Conservation (phyloP, 2,113 vertebrate species). For the Xiphophorus hellerii region DNA sequence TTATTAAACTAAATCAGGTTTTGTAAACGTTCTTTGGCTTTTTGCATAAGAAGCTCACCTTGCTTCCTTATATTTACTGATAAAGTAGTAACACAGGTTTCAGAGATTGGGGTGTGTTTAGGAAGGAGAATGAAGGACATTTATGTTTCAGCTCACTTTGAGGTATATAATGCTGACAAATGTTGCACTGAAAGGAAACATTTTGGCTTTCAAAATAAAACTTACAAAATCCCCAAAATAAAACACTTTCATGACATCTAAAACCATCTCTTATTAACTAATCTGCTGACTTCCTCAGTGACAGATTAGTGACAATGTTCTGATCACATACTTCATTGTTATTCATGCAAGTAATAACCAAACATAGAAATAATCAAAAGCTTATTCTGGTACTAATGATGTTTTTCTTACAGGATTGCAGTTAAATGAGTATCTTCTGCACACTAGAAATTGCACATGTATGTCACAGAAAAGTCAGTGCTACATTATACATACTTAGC, state of each 20-base stretch:
- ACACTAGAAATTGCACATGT: slow-evolving; percentile 43
- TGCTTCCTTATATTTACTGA: slow-evolving; percentile 29
- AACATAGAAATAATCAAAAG: slow-evolving; percentile 36
- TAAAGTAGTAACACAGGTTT: slow-evolving; percentile 11
- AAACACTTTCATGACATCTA: slow-evolving; percentile 10
- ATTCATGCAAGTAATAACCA: slow-evolving; percentile 36
- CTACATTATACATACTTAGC: slow-evolving; percentile 56
- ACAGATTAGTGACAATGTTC: slow-evolving; percentile 4
- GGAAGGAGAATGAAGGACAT: slow-evolving; percentile 30
- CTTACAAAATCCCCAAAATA: slow-evolving; percentile 16
- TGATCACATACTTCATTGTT: not conserved
- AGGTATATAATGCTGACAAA: slow-evolving; percentile 56
- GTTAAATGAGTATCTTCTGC: slow-evolving; percentile 19
- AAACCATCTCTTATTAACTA: slow-evolving; percentile 23
- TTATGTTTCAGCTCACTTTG: slow-evolving; percentile 49
- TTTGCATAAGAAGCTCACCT: slow-evolving; percentile 38
- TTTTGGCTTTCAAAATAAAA: slow-evolving; percentile 28
- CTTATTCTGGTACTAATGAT: slow-evolving; percentile 21
- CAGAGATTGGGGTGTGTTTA: slow-evolving; percentile 1
- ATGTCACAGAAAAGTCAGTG: slow-evolving; percentile 61
- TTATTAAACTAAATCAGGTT: slow-evolving; percentile 22
- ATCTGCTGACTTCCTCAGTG: slow-evolving; percentile 22
- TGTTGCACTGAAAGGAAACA: slow-evolving; percentile 30
- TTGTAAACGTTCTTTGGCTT: slow-evolving; percentile 72
- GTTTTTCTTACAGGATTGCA: slow-evolving; percentile 13